Percentiles rank a stretch among this genome's conserved stretches.
Conservation (phyloP, 2,888 invertebrate genomes). For the Drosophila buzzatii region DNA sequence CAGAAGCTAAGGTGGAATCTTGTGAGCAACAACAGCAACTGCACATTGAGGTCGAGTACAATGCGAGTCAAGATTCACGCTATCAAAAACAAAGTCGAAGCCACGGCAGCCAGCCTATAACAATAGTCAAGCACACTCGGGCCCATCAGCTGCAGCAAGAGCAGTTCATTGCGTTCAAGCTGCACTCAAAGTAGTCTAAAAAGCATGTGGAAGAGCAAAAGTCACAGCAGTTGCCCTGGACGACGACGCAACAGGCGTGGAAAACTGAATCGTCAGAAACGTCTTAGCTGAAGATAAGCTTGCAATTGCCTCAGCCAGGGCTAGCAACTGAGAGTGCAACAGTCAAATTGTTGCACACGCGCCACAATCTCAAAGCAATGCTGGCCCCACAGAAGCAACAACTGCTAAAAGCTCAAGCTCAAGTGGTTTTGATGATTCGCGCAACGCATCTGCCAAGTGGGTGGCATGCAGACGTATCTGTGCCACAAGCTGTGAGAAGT, state of each 20-base stretch:
- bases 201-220: not conserved
- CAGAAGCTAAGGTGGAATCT: too few species aligned
- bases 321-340: not conserved
- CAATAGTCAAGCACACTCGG: not conserved
- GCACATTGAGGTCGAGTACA: not conserved
- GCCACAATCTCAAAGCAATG: not conserved
- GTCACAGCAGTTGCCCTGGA: not conserved
- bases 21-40: not conserved
- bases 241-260: not conserved
- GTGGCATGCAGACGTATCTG: constrained; percentile 42
- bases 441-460: constrained; percentile 30
- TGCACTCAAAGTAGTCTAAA: not conserved
- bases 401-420: not conserved
- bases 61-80: not conserved
- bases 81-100: not conserved
- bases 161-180: not conserved
- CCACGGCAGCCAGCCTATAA: not conserved
- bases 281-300: not conserved
- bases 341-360: not conserved
- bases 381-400: constrained; percentile 30
- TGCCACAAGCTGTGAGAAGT: constrained; percentile 31
- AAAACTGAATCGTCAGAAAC: too few species aligned
- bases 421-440: constrained; percentile 2
- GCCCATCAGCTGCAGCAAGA: not conserved
- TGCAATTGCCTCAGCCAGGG: not conserved